Evolutionary conservation across 2,113 vertebrate species (phyloP).

Genomic region (Grus americana): DNA sequence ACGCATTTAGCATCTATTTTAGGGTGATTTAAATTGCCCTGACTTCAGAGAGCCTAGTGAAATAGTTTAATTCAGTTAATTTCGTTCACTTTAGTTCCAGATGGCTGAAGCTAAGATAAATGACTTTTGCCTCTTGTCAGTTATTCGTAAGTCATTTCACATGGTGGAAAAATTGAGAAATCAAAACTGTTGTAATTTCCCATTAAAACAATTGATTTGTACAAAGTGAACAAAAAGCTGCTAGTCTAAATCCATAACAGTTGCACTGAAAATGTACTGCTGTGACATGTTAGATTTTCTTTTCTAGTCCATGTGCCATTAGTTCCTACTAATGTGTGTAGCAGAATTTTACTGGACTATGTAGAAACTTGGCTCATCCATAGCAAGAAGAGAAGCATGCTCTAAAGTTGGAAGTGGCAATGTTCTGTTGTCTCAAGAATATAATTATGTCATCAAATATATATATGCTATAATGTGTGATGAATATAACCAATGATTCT

Average conservation of each 20-base stretch:
- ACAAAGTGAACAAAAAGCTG: not conserved
- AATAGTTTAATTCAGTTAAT: slow-evolving; percentile 15
- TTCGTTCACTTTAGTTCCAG: slow-evolving; percentile 13
- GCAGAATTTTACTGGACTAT: not conserved
- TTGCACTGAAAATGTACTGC: not conserved
- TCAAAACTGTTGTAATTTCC: not conserved
- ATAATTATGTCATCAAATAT: not conserved
- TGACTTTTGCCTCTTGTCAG: not conserved
- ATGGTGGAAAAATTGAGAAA: not conserved
- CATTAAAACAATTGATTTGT: not conserved
- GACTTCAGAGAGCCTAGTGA: slow-evolving; percentile 1
- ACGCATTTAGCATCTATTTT: not conserved
- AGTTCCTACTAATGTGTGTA: not conserved
- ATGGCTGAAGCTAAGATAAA: not conserved
- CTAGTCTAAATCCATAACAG: not conserved
- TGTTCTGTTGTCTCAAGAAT: not conserved
- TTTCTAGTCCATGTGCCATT: not conserved
- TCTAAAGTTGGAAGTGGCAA: not conserved
- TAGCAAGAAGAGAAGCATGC: not conserved
- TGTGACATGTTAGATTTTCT: not conserved
- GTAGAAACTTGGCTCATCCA: not conserved
- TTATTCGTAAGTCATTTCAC: not conserved
- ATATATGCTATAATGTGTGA: not conserved
- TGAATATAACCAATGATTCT: not conserved
- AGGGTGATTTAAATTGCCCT: not conserved